Evolutionary conservation across 2,888 invertebrate genomes (phyloP), one percentile per base, ranked within the genome.

Genomic region (Euzophera pinguis): DNA sequence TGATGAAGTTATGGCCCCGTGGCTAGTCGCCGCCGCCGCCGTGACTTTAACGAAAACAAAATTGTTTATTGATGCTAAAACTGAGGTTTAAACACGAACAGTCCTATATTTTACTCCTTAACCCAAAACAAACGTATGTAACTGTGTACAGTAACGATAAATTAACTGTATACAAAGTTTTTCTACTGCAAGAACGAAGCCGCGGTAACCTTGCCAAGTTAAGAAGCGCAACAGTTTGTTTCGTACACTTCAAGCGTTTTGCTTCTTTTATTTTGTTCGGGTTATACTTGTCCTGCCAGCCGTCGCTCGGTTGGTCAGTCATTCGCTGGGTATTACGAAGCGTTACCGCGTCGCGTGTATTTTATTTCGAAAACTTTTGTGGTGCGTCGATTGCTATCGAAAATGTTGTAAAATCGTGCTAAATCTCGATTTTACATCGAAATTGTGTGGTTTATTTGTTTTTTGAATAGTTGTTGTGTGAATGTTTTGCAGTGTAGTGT

Each of bases 21-120:
- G 5, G 16, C 49, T 41, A 32, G 52, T 12, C 14, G 47, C 35
- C 37, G n/a, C n/a, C n/a, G n/a, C 45, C 10, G 47, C 47, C 88
- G 86, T 87, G 87, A 78, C 81, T 80, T 71, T 65, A 67, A 74
- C 73, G 71, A 67, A 79, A 81, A 89, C 82, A 81, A 82, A 77
- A 69, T 61, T 59, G 62, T 71, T 71, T 78, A 79, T 80, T 78
- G 76, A 79, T 73, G 60, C 62, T 71, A 56, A 60, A 82, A 79
- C 73, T 63, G 65, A 73, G 66, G 76, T 74, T 70, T 65, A 67
- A 73, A 77, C 87, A 86, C 86, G 84, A 73, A 75, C 80, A 60
- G 63, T 60, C 65, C 64, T 64, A 66, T 75, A 76, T 75, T 76
- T 75, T 71, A 69, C 67, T 71, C 72, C 67, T 69, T 55, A 69